These are phyloP conservation scores for Apodemus agrarius DNA, from an alignment of 2,797 vertebrate genomes.

Conservation along the genomic window DNA sequence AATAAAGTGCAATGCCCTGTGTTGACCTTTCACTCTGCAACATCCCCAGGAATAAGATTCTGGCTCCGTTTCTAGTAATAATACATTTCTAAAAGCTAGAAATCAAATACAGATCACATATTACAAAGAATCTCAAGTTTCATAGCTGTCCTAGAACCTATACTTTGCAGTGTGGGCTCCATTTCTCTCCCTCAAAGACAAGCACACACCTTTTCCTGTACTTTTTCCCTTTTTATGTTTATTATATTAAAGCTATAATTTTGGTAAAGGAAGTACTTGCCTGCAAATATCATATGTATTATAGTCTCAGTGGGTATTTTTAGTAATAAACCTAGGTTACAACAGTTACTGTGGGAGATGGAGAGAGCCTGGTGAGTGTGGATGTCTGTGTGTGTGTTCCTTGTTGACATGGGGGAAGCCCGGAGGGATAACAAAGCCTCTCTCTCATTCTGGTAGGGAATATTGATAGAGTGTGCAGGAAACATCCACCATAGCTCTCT, in stretches of 20 bases:
- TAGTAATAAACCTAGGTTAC: not conserved
- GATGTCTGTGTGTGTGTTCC: not conserved
- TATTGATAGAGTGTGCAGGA: not conserved
- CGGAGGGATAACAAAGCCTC: not conserved
- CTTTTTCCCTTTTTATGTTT: not conserved
- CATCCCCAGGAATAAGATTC: slow-evolving; percentile 68
- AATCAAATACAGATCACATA: slow-evolving; percentile 64
- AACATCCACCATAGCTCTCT: not conserved
- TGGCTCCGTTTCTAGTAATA: slow-evolving; percentile 57
- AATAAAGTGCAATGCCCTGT: slow-evolving; percentile 17
- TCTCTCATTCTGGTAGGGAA: not conserved
- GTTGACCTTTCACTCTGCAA: slow-evolving; percentile 69
- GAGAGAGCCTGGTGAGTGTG: not conserved
- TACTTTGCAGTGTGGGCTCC: not conserved
- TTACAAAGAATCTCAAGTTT: not conserved
- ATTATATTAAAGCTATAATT: not conserved
- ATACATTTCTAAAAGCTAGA: slow-evolving; percentile 67
- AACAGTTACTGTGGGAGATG: not conserved
- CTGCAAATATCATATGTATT: not conserved
- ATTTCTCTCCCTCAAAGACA: not conserved
- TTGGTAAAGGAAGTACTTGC: not conserved
- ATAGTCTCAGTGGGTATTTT: not conserved
- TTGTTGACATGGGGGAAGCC: too few species aligned
- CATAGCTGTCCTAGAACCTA: not conserved
- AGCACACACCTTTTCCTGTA: too few species aligned